phyloP scores from a whole-genome alignment of 2,888 invertebrate species.

The Lasioglossum villosulum region DNA sequence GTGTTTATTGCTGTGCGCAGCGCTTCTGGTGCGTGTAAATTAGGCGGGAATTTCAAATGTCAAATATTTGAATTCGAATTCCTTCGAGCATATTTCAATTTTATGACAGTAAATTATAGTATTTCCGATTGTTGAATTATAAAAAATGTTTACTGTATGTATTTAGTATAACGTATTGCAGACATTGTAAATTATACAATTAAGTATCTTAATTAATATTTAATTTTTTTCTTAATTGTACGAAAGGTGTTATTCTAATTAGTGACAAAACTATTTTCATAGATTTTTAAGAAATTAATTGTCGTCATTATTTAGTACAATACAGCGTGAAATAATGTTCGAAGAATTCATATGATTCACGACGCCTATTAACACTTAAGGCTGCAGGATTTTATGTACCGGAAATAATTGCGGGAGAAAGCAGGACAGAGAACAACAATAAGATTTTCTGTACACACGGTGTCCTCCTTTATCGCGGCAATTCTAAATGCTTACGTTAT shows the following conservation, averaged over 20 bases:
- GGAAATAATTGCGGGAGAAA: slow-evolving; percentile 60
- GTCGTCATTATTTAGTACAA: neutral
- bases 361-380: slow-evolving; percentile 17
- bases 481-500: neutral
- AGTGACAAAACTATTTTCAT: neutral
- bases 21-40: neutral
- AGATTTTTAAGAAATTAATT: neutral
- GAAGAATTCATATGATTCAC: slow-evolving; percentile 27
- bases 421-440: slow-evolving; percentile 49
- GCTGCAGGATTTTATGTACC: slow-evolving; percentile 20
- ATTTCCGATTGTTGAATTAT: neutral
- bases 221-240: neutral
- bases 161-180: neutral
- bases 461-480: neutral
- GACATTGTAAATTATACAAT: neutral
- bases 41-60: slow-evolving; percentile 20
- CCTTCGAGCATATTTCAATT: neutral
- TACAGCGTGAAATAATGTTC: neutral
- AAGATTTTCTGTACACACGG: slow-evolving; percentile 11
- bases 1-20: neutral
- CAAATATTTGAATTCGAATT: neutral
- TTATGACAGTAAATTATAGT: neutral
- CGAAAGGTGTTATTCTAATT: neutral
- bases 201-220: neutral
- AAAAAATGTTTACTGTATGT: neutral